Evolutionary conservation across 2,888 invertebrate genomes (phyloP), one percentile per base, ranked within the genome.

Genomic region (Hyles lineata): DNA sequence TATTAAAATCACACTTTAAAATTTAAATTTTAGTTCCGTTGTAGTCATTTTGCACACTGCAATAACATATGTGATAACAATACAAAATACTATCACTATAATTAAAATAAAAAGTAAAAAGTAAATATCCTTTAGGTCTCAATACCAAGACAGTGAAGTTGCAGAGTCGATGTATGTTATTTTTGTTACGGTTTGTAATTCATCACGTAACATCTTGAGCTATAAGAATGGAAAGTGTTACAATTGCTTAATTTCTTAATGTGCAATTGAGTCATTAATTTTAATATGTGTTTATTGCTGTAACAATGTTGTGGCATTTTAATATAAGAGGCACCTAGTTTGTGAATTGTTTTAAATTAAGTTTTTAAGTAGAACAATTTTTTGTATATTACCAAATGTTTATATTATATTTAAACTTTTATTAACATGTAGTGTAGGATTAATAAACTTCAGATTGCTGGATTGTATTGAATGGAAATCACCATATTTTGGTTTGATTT

Each of bases 161-260:
- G 23, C 32, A 19, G 70, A 72, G 73, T 72, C 75, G 9, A 62
- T 62, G 59, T 63, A 50, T 82, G 77, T 75, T 74, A 74, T 86
- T 83, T 85, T 82, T 84, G 87, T 83, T 83, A 88, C 84, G 90
- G 85, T 89, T 87, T 83, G 91, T 80, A 89, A 87, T 78, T 76
- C 81, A 82, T 90, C 87, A 91, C 89, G 89, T 90, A 91, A 91
- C 84, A 80, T 80, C 80, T 83, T 85, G 79, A 84, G 84, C 87
- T 84, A 84, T 77, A 76, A 76, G 82, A 80, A 83, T 86, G 81
- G 89, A 90, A 90, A 90, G 90, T 90, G 87, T 85, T 85, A 83
- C 81, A 82, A 80, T 88, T 87, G 85, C 87, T 80, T 86, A 88
- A 88, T 85, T 77, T 80, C 81, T 83, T 72, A 72, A 70, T 76